A percentile compares a stretch with the other conserved stretches of the same genome.
These are phyloP conservation scores for Oenanthe oenanthe DNA, from an alignment of 2,113 vertebrate genomes.

Conservation along the genomic window DNA sequence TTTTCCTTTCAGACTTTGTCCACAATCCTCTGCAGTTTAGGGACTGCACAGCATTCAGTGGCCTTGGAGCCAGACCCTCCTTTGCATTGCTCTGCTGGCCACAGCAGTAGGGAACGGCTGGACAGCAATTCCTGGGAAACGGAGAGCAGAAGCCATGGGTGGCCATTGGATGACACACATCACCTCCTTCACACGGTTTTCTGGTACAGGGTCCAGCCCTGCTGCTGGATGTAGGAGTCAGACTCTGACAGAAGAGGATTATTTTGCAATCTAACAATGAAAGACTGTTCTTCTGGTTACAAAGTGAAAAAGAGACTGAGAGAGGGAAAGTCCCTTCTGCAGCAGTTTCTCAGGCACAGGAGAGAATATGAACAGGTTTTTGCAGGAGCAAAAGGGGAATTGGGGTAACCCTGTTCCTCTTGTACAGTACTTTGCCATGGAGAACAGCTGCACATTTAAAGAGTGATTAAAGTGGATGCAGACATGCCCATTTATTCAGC, in stretches of 20 bases:
- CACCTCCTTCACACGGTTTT: not conserved
- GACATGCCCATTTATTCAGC: not conserved
- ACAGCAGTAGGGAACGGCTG: not conserved
- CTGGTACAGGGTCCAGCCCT: not conserved
- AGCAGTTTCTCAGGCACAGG: not conserved
- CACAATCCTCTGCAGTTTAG: not conserved
- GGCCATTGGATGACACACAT: not conserved
- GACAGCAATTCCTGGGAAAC: constrained; percentile 15
- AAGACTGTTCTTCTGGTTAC: not conserved
- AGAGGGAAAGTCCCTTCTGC: not conserved
- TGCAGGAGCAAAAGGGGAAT: not conserved
- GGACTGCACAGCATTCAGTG: not conserved
- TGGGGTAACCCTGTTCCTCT: not conserved
- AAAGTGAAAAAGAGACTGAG: not conserved
- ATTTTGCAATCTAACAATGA: constrained; percentile 7
- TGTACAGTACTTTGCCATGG: not conserved
- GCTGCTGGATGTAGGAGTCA: not conserved
- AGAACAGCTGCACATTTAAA: not conserved
- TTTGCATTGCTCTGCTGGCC: not conserved
- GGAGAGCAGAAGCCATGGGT: not conserved
- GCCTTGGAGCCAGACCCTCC: not conserved
- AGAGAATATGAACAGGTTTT: not conserved
- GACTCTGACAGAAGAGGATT: not conserved
- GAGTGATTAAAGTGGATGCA: not conserved
- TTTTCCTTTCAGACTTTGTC: constrained; percentile 23